Evolutionary conservation across 2,888 invertebrate genomes (phyloP), one percentile per base, ranked within the genome.

Genomic region (Leistus spinibarbis): DNA sequence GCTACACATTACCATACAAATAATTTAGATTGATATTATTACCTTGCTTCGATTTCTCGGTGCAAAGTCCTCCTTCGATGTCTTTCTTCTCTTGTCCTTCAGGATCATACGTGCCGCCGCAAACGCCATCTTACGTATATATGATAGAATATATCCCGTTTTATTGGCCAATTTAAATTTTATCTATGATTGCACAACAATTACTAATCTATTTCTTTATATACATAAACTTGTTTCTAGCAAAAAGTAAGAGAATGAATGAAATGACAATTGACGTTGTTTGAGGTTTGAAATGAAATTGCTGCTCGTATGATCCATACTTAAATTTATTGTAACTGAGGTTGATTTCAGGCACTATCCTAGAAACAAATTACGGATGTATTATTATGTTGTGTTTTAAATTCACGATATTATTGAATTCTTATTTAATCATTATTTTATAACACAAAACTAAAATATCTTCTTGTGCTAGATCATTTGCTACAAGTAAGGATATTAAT

Each of bases 31-130:
- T n/a, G n/a, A n/a, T n/a, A n/a, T n/a, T n/a, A n/a, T 88, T 93
- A 94, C 94, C 93, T 94, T 94, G 91, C 93, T 93, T 84, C 92
- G 89, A 82, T 91, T 93, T 83, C 93, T 89, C 65, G 83, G 92
- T 86, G 91, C 88, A 86, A 92, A 93, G 85, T 94, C 94, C 83
- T 94, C 94, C 83, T 93, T 93, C 70, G 93, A 93, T 67, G 93
- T 88, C 89, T 94, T 94, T 83, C 94, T 88, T 80, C 93, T 86
- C 84, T 93, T 94, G 86, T 94, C 94, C 87, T 94, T 94, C 80
- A 94, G 87, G 82, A 94, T 94, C 93, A 94, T 94, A 71, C 94
- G 90, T 70, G 94, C 94, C 62, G 94, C 94, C 64, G 94, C 94
- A 84, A 94, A 94, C 85, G 94, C 94, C 94, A 94, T 94, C 81